Evolutionary conservation across 2,113 vertebrate genomes (phyloP).

Genomic region (Notothenia coriiceps): DNA sequence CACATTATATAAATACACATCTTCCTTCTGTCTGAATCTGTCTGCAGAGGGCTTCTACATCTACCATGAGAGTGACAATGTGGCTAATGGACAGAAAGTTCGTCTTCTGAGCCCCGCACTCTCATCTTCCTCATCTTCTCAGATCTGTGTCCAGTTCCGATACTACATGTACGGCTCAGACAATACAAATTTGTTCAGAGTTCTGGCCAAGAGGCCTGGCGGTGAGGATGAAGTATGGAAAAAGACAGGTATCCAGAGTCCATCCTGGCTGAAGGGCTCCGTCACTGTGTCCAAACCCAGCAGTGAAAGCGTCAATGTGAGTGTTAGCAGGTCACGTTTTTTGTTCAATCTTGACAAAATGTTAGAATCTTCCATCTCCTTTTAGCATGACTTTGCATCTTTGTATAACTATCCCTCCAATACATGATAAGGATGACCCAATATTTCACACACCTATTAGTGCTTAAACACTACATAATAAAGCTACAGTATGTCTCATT

Average conservation of each 20-base stretch:
- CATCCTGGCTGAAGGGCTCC: constrained; percentile 79
- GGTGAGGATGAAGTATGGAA: constrained; percentile 77
- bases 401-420: neutral
- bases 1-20: neutral
- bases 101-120: constrained; percentile 81
- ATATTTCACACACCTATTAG: neutral
- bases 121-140: constrained; percentile 24
- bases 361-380: no score
- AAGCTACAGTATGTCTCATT: neutral
- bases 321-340: constrained; percentile 20
- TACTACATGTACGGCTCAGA: constrained; percentile 86
- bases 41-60: constrained; percentile 82
- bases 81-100: constrained; percentile 63
- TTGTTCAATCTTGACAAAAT: no score
- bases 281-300: constrained; percentile 74
- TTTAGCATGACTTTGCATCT: neutral
- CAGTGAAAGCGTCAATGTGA: constrained; percentile 78
- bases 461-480: neutral
- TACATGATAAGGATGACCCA: neutral
- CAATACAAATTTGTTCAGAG: constrained; percentile 44
- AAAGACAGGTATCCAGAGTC: constrained; percentile 80
- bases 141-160: constrained; percentile 83
- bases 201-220: constrained; percentile 65
- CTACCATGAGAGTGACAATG: constrained; percentile 84
- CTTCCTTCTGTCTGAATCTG: constrained; percentile 19